Percentiles rank a stretch among this genome's conserved stretches.
phyloP scores from a whole-genome alignment of 2,113 vertebrate genomes.

The Odocoileus virginianus region DNA sequence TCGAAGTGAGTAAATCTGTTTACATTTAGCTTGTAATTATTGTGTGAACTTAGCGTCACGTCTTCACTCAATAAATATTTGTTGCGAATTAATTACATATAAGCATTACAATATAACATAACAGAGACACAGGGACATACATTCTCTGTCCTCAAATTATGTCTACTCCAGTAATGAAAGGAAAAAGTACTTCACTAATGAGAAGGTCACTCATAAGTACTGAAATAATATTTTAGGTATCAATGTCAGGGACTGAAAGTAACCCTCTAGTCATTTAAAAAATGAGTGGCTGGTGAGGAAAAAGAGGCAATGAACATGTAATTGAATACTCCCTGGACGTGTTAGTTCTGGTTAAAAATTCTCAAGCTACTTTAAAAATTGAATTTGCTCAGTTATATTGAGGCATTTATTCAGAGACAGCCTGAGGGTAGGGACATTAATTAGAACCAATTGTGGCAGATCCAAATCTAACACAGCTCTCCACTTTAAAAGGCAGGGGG shows the following conservation, averaged over 20 bases:
- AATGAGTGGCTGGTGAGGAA: not conserved
- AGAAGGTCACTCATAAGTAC: constrained; percentile 8
- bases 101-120: not conserved
- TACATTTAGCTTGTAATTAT: not conserved
- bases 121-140: not conserved
- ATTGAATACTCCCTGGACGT: constrained; percentile 26
- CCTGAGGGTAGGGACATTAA: constrained; percentile 56
- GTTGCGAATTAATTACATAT: not conserved
- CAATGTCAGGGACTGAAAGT: not conserved
- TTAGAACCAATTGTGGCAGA: constrained; percentile 55
- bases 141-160: not conserved
- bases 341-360: constrained; percentile 57
- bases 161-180: not conserved
- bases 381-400: constrained; percentile 55
- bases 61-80: not conserved
- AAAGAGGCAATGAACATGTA: not conserved
- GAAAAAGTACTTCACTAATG: not conserved
- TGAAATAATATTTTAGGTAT: constrained; percentile 42
- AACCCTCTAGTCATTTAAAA: not conserved
- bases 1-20: not conserved
- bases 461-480: constrained; percentile 50
- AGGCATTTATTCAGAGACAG: constrained; percentile 59
- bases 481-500: constrained; percentile 26
- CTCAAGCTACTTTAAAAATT: constrained; percentile 60
- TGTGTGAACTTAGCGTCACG: not conserved